Evolutionary conservation across 1,140 invertebrate genomes (phyloP).

Genomic region (Pollicipes pollicipes): DNA sequence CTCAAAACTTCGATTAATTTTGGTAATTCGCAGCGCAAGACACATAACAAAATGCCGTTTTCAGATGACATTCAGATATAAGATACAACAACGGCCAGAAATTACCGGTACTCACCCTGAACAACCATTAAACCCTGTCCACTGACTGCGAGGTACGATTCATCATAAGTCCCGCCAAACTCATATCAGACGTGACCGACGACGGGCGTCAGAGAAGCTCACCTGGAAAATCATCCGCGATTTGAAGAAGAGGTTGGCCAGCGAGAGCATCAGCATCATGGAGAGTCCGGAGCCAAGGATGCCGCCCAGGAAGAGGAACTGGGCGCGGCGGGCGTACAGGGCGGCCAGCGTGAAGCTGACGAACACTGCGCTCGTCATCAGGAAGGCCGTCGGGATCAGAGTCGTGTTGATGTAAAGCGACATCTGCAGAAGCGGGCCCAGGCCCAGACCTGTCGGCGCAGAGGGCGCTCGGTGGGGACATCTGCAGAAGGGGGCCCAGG

Average conservation of each 20-base stretch:
- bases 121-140: background rate
- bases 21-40: no score
- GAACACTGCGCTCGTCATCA: slow-evolving; percentile 73
- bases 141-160: no score
- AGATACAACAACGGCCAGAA: no score
- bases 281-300: slow-evolving; percentile 61
- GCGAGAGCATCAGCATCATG: slow-evolving; percentile 51
- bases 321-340: slow-evolving; percentile 60
- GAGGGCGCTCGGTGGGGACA: no score
- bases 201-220: no score
- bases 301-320: slow-evolving; percentile 55
- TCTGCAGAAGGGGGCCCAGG: no score
- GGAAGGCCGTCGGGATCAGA: slow-evolving; percentile 71
- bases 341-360: slow-evolving; percentile 74
- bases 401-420: slow-evolving; percentile 57
- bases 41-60: no score
- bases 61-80: no score
- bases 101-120: background rate
- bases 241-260: slow-evolving; percentile 71
- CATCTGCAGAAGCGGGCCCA: slow-evolving; percentile 60
- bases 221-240: slow-evolving; percentile 65
- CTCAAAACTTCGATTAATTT: no score
- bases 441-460: slow-evolving; percentile 42
- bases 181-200: no score
- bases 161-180: no score